Base-by-base conservation (phyloP, 2,797 vertebrate species). In the Todus mexicanus region DNA sequence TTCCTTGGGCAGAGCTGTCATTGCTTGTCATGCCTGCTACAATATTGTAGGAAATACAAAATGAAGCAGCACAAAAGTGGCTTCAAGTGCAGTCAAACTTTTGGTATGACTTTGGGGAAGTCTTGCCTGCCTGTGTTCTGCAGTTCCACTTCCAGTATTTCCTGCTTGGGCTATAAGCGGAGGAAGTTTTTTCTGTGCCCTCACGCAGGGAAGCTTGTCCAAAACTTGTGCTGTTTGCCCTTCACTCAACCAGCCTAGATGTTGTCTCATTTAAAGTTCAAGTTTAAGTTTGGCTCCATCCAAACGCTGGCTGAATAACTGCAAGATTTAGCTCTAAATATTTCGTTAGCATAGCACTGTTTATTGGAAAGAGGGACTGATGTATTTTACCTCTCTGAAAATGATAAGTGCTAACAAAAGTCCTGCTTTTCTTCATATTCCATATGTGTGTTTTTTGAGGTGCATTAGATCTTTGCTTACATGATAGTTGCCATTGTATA, bases 381-480 rank as follows among this genome's bases (percentile, higher is more conserved):
- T 50, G 21, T 51, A 29, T 84, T 94, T 77, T 37, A 83, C 43
- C 50, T 84, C 59, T 75, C 65, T 5, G 5, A 35, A 89, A 73
- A 2, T 14, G 38, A 70, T 84, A 85, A 78, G 54, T 57, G 9
- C 23, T 81, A 91, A 87, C 27, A 35, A 6, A 86, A 86, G 20
- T 29, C 35, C 19, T 12, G 29, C 56, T 83, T 94, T 88, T 73
- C 69, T 91, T 92, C 66, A 22, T 66, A 42, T 50, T 66, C 65
- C 63, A 72, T 42, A 21, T 50, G 57, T 5, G 13, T 69, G 65
- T 94, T 94, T 87, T 95, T 92, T 81, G 59, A 94, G 75, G 70
- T 63, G 27, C 79, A 89, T 85, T 78, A 64, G 72, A 60, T 80
- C 25, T 63, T 90, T 87, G 56, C 79, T 92, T 93, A 87, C 64